Evolutionary conservation across 2,113 vertebrate genomes (phyloP).

Genomic region (Grammomys dolichurus): DNA sequence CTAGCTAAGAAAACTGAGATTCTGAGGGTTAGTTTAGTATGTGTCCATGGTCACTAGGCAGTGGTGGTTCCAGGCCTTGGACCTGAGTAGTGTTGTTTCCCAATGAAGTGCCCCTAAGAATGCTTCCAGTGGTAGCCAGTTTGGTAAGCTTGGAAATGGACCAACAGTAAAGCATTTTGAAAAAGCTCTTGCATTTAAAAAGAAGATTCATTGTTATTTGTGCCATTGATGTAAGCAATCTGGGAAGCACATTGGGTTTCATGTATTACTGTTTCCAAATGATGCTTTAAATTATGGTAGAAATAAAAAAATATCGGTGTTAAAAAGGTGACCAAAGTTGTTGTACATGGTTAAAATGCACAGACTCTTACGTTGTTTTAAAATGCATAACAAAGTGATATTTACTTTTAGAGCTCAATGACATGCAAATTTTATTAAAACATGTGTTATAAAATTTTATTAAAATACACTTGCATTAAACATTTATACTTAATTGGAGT

Average conservation of each 20-base stretch:
- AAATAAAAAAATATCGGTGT: slow-evolving; percentile 5
- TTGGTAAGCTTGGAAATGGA: neutral
- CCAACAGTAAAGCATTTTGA: neutral
- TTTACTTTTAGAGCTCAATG: slow-evolving; percentile 17
- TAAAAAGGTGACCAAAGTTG: neutral
- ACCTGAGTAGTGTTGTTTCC: neutral
- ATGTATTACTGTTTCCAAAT: neutral
- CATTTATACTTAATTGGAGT: slow-evolving; percentile 32
- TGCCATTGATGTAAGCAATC: neutral
- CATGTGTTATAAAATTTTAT: neutral
- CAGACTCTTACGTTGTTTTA: neutral
- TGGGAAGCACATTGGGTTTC: neutral
- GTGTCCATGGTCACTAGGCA: neutral
- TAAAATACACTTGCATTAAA: neutral
- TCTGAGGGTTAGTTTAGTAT: neutral
- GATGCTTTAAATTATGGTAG: neutral
- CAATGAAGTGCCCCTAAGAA: neutral
- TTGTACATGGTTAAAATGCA: neutral
- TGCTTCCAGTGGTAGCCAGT: neutral
- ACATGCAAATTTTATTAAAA: slow-evolving; percentile 47
- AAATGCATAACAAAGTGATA: neutral
- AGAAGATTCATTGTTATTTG: slow-evolving; percentile 18
- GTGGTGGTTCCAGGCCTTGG: neutral
- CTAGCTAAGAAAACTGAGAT: neutral
- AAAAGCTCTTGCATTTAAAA: slow-evolving; percentile 47